A percentile compares a stretch with the other conserved stretches of the same genome.
Evolutionary conservation across 2,113 vertebrate genomes (phyloP).

Genomic region (Mesembrinibis cayennensis): DNA sequence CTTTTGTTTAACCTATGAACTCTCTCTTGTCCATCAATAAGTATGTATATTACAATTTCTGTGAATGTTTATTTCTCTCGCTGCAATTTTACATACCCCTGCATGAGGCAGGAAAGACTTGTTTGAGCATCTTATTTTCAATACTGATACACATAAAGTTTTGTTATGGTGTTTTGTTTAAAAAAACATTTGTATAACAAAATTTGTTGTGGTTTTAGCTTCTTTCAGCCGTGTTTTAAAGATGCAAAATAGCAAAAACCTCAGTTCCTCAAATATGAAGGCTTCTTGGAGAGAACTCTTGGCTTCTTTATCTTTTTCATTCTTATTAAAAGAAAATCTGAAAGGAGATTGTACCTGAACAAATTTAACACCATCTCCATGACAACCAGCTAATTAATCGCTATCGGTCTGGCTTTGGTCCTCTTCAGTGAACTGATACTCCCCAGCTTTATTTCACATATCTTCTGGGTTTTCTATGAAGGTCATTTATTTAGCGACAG

Average conservation of each 20-base stretch:
- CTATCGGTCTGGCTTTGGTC: constrained; percentile 52
- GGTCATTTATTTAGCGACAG: neutral
- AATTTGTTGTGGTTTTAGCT: neutral
- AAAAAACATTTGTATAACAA: neutral
- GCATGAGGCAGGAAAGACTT: neutral
- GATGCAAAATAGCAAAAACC: neutral
- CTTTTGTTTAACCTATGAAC: neutral
- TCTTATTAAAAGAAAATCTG: constrained; percentile 41
- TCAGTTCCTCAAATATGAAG: neutral
- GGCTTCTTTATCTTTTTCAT: constrained; percentile 14
- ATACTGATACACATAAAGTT: neutral
- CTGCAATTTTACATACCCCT: neutral
- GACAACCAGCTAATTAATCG: constrained; percentile 69
- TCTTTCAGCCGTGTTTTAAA: neutral
- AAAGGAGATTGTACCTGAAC: constrained; percentile 62
- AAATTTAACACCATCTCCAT: constrained; percentile 65
- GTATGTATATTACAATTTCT: neutral
- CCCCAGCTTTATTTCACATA: constrained; percentile 31
- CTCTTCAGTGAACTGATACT: constrained; percentile 47
- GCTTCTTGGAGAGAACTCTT: neutral
- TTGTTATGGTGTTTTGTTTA: neutral
- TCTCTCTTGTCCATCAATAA: neutral
- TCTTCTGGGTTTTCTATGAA: constrained; percentile 40
- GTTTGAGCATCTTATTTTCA: neutral
- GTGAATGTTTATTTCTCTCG: neutral